These are phyloP conservation scores for Hedya salicella DNA, from an alignment of 2,888 invertebrate species.

Conservation along the genomic window DNA sequence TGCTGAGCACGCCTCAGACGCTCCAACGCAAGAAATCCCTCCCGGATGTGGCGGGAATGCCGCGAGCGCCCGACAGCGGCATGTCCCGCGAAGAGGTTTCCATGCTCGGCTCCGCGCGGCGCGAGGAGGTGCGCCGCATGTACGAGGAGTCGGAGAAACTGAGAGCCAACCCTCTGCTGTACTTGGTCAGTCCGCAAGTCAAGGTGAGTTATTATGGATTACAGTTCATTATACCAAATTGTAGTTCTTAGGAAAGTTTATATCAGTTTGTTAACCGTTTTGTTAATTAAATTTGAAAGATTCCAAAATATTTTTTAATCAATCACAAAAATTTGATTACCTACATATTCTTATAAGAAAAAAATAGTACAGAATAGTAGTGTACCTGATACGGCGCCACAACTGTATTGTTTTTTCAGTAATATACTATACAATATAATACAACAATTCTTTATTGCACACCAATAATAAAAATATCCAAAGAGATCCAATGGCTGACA, in stretches of 20 bases:
- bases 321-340: too few relatives aligned
- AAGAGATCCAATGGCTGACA: too few relatives aligned
- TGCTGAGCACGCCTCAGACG: slow-evolving; percentile 90
- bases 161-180: slow-evolving; percentile 97
- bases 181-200: slow-evolving; percentile 98
- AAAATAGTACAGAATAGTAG: too few relatives aligned
- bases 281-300: too few relatives aligned
- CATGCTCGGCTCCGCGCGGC: slow-evolving; percentile 95
- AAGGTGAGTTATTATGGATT: slow-evolving; percentile 87
- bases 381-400: too few relatives aligned
- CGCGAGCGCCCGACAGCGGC: slow-evolving; percentile 90
- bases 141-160: slow-evolving; percentile 96
- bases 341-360: too few relatives aligned
- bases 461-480: too few relatives aligned
- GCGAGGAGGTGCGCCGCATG: slow-evolving; percentile 97
- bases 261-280: background rate
- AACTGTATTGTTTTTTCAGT: too few relatives aligned
- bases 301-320: too few relatives aligned
- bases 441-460: too few relatives aligned
- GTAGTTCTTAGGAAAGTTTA: background rate
- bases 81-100: slow-evolving; percentile 98
- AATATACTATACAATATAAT: too few relatives aligned
- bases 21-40: slow-evolving; percentile 98
- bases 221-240: slow-evolving; percentile 49
- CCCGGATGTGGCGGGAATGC: slow-evolving; percentile 96